Percentiles rank a stretch among this genome's conserved stretches.
Evolutionary conservation across 2,113 vertebrate species (phyloP).

Genomic region (Gila orcuttii): DNA sequence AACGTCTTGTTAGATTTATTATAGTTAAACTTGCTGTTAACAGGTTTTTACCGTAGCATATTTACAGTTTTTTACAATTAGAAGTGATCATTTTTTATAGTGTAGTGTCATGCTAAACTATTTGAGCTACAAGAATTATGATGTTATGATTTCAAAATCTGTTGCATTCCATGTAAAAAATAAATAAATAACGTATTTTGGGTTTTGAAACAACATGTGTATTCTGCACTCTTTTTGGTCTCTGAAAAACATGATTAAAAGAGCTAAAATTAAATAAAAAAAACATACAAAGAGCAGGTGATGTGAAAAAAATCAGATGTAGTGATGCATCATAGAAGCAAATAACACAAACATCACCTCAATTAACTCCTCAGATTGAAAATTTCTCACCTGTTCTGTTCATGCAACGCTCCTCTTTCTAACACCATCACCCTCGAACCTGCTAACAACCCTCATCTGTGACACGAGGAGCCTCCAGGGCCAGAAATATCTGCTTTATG

Average conservation of each 20-base stretch:
- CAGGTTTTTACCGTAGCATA: too few species aligned
- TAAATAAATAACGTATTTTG: too few species aligned
- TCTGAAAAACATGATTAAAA: not conserved
- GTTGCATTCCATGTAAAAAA: not conserved
- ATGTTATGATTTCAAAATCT: too few species aligned
- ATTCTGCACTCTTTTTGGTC: not conserved
- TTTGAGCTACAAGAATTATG: too few species aligned
- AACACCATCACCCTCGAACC: not conserved
- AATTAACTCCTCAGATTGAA: not conserved
- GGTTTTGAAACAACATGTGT: too few species aligned
- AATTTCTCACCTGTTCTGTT: not conserved
- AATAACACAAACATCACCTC: not conserved
- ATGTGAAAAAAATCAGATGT: not conserved
- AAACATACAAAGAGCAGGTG: not conserved
- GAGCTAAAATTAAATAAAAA: not conserved
- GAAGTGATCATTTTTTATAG: too few species aligned
- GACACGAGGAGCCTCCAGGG: not conserved
- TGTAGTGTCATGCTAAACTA: too few species aligned
- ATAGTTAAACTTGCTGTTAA: too few species aligned
- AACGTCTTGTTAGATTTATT: too few species aligned
- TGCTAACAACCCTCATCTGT: not conserved
- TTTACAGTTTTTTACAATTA: too few species aligned
- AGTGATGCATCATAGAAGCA: not conserved
- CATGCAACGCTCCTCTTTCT: not conserved
- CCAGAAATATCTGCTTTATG: conserved; percentile 54